Conservation (phyloP, 2,113 vertebrate species). For the Tetrax tetrax region DNA sequence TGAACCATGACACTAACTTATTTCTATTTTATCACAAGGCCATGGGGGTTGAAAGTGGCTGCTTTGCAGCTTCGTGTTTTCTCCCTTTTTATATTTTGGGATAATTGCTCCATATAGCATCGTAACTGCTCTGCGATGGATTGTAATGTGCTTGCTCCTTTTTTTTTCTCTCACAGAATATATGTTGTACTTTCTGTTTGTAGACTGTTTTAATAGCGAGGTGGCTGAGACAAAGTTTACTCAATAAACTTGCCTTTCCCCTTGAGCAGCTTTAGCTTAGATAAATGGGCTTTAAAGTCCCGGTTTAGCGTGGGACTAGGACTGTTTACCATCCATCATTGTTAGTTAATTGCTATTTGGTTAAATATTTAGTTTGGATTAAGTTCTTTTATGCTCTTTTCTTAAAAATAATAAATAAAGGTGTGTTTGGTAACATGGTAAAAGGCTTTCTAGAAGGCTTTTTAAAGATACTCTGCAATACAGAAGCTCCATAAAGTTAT, state of each 20-base stretch:
- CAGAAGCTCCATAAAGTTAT: neutral
- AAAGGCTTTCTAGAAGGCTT: neutral
- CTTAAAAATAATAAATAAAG: conserved; percentile 41
- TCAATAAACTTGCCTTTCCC: conserved; percentile 48
- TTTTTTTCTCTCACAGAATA: neutral
- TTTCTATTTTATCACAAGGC: neutral
- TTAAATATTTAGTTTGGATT: conserved; percentile 61
- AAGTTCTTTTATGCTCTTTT: neutral
- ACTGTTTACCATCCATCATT: conserved; percentile 38
- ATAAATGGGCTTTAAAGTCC: conserved; percentile 35
- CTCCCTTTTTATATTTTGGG: neutral
- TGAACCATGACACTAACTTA: no score
- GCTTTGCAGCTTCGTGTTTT: neutral
- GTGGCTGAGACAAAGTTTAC: conserved; percentile 24
- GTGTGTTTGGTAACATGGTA: neutral
- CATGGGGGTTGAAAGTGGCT: accelerated
- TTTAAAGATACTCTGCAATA: neutral
- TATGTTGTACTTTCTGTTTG: neutral
- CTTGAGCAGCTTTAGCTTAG: conserved; percentile 34
- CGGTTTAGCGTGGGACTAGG: neutral
- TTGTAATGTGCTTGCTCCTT: neutral
- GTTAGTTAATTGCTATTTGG: conserved; percentile 39
- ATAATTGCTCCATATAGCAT: neutral
- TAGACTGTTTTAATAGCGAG: neutral
- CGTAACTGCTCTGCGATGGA: neutral